Percentiles rank a stretch among this genome's conserved stretches.
Conservation (phyloP, 2,113 vertebrate genomes). For the Geococcyx californianus region DNA sequence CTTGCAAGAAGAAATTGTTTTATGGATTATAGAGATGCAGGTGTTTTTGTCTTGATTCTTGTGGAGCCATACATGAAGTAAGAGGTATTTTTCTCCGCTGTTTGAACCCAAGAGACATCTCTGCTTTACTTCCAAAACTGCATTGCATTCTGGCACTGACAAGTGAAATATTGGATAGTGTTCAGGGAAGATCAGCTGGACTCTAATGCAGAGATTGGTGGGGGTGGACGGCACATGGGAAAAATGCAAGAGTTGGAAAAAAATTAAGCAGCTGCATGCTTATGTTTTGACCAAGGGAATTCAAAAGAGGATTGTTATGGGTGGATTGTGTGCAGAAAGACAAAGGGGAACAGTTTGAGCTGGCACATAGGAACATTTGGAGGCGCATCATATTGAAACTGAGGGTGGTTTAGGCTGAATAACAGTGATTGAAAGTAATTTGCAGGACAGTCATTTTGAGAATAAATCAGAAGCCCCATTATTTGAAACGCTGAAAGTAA, state of each 20-base stretch:
- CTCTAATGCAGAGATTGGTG: neutral
- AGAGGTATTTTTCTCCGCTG: neutral
- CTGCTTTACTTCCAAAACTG: neutral
- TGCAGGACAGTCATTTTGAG: neutral
- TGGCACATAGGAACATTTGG: neutral
- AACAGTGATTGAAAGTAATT: neutral
- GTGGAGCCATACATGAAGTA: neutral
- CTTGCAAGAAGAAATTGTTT: neutral
- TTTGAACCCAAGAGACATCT: neutral
- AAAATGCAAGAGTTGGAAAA: constrained; percentile 14
- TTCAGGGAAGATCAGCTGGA: constrained; percentile 48
- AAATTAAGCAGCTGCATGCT: constrained; percentile 27
- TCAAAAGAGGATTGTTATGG: neutral
- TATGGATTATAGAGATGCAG: neutral
- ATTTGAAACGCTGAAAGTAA: neutral
- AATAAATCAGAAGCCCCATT: neutral
- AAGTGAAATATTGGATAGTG: neutral
- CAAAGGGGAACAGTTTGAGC: neutral
- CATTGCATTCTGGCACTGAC: neutral
- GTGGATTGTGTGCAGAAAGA: neutral
- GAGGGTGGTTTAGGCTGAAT: neutral
- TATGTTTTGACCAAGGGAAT: constrained; percentile 6
- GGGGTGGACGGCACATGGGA: constrained; percentile 12
- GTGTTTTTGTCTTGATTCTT: neutral
- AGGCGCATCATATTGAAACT: neutral